A percentile compares a stretch with the other conserved stretches of the same genome.
phyloP scores from a whole-genome alignment of 2,113 vertebrate genomes.

The Copsychus sechellarum region DNA sequence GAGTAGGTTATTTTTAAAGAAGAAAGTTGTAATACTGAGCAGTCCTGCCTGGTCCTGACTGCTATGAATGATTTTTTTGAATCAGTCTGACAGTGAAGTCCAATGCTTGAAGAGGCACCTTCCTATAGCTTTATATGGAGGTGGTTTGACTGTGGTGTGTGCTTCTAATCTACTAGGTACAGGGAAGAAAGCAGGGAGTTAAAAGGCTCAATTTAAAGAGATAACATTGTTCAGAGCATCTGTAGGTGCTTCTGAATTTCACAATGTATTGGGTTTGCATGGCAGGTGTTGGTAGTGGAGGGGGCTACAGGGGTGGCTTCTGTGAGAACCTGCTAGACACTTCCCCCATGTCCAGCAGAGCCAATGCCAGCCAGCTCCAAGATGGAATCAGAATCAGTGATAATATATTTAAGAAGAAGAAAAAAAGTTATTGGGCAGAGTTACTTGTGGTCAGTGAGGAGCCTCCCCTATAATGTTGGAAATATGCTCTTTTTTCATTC shows the following conservation, averaged over 20 bases:
- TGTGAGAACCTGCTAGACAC: background rate
- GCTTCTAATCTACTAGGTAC: accelerated
- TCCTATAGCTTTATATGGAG: background rate
- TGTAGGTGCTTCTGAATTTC: background rate
- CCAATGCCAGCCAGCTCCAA: background rate
- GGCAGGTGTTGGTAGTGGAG: background rate
- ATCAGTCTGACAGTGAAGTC: background rate
- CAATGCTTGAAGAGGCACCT: background rate
- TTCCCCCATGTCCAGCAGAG: background rate
- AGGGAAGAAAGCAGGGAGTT: background rate
- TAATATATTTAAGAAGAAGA: background rate
- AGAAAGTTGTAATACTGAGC: background rate
- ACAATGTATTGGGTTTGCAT: background rate
- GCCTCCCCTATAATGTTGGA: accelerated
- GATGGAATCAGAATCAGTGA: background rate
- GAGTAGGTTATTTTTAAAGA: background rate
- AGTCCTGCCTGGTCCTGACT: background rate
- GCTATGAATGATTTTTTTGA: background rate
- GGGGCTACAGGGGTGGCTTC: background rate
- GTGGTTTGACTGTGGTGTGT: background rate
- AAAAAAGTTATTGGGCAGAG: background rate
- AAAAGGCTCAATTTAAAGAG: background rate
- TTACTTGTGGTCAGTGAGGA: too few species aligned
- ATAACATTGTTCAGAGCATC: background rate
- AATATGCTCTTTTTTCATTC: background rate